Evolutionary conservation across 2,797 vertebrate genomes (phyloP).

Genomic region (Fringilla coelebs): DNA sequence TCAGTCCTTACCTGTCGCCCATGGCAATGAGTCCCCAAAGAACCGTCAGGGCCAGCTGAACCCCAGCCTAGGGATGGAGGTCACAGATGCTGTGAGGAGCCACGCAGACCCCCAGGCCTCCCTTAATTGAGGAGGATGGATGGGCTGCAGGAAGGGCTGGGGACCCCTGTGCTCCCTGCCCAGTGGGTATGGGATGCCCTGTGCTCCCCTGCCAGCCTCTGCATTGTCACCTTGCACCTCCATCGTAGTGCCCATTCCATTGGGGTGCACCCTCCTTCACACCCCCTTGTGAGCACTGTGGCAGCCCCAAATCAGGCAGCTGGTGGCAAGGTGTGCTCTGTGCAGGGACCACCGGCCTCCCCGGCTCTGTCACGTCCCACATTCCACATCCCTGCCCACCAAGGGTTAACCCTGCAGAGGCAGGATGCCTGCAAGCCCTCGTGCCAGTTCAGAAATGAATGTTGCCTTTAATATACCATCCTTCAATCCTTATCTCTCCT

Average conservation of each 20-base stretch:
- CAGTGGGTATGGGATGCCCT: fast-evolving
- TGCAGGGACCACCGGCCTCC: fast-evolving
- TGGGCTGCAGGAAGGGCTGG: background rate
- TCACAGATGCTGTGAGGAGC: background rate
- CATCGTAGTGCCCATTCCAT: fast-evolving
- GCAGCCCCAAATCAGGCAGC: background rate
- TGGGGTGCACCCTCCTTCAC: background rate
- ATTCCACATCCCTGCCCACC: background rate
- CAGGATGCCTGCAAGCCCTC: slow-evolving; percentile 6
- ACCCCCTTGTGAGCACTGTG: background rate
- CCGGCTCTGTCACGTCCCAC: background rate
- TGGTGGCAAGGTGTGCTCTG: background rate
- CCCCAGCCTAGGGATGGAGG: background rate
- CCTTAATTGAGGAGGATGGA: background rate
- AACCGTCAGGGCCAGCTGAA: background rate
- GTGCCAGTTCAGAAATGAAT: slow-evolving; percentile 64
- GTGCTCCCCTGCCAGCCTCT: background rate
- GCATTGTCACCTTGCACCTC: background rate
- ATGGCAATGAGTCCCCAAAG: background rate
- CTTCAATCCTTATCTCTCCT: slow-evolving; percentile 84
- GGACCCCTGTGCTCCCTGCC: background rate
- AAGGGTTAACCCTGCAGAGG: background rate
- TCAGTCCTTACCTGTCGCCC: background rate
- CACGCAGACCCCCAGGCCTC: background rate
- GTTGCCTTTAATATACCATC: slow-evolving; percentile 78